phyloP scores from a whole-genome alignment of 2,113 vertebrate genomes.

The Daboia siamensis region DNA sequence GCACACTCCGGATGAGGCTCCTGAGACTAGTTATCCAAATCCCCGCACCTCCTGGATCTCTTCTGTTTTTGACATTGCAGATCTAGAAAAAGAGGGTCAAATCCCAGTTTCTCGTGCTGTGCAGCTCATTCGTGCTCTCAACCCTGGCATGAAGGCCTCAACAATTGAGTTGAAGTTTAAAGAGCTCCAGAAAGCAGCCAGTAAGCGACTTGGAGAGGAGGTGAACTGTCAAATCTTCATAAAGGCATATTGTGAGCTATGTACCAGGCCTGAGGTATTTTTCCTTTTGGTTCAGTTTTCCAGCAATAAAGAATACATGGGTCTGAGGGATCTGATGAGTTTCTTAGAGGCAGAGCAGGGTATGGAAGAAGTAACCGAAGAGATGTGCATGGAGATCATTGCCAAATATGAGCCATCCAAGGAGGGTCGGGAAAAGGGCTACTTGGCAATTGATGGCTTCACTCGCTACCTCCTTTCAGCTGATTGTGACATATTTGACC shows the following conservation, averaged over 20 bases:
- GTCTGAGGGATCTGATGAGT: constrained; percentile 85
- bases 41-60: constrained; percentile 86
- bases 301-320: constrained; percentile 91
- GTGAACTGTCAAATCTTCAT: constrained; percentile 83
- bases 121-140: constrained; percentile 86
- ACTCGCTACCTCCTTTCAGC: constrained; percentile 90
- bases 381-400: constrained; percentile 84
- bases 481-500: constrained; percentile 90
- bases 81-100: constrained; percentile 77
- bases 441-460: constrained; percentile 87
- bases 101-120: constrained; percentile 82
- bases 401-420: constrained; percentile 85
- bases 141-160: constrained; percentile 87
- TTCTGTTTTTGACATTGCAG: constrained; percentile 82
- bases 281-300: constrained; percentile 91
- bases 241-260: constrained; percentile 87
- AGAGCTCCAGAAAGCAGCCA: constrained; percentile 82
- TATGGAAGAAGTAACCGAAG: constrained; percentile 84
- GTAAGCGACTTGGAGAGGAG: constrained; percentile 73
- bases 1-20: constrained; percentile 76
- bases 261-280: constrained; percentile 89
- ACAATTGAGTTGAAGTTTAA: constrained; percentile 89
- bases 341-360: constrained; percentile 92
- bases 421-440: constrained; percentile 83
- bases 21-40: constrained; percentile 76